Conservation (phyloP, 2,888 invertebrate species). For the Calephelis perditalis region DNA sequence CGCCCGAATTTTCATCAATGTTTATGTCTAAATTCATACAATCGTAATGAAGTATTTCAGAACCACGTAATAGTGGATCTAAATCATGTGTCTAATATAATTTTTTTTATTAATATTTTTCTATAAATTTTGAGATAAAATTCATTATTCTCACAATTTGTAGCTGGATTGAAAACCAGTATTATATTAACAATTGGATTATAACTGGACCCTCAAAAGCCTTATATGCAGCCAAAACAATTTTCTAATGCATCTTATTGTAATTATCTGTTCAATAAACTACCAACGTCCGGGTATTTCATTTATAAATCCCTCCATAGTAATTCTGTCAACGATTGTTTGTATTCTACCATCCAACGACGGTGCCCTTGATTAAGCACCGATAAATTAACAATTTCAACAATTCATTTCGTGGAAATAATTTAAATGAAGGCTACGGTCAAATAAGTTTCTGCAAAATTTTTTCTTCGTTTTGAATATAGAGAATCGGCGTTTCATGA, state of each 20-base stretch:
- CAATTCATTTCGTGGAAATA: not conserved
- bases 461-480: not conserved
- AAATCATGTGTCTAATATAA: too few species aligned
- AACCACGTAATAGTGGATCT: too few species aligned
- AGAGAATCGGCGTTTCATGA: not conserved
- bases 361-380: not conserved
- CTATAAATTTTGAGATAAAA: too few species aligned
- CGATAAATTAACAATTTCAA: not conserved
- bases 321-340: not conserved
- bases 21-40: not conserved
- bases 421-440: not conserved
- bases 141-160: too few species aligned
- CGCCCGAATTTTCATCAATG: not conserved
- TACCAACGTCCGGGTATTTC: not conserved
- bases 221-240: not conserved
- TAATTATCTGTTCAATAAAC: not conserved
- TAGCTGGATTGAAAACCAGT: not conserved
- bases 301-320: not conserved
- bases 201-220: not conserved
- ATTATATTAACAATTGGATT: not conserved
- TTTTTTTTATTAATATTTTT: too few species aligned
- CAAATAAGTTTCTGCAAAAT: not conserved
- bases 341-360: not conserved
- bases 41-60: too few species aligned
- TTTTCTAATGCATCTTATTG: not conserved